Conservation (phyloP, 2,113 vertebrate species). For the Empidonax alnorum region DNA sequence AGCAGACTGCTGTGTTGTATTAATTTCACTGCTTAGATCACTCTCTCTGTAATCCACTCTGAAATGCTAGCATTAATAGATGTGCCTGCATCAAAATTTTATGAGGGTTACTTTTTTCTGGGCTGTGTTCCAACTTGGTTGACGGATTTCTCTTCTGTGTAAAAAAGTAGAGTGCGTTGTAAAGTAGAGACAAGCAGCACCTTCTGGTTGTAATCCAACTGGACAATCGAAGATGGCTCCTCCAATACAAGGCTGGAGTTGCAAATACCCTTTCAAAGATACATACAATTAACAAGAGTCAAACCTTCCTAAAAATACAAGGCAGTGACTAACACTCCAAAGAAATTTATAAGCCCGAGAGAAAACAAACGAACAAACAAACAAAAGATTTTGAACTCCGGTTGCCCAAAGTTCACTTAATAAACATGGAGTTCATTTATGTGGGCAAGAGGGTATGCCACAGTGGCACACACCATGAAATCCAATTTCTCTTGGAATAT, state of each 20-base stretch:
- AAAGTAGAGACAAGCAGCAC: slow-evolving; percentile 90
- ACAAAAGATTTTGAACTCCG: background rate
- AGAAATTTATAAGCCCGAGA: background rate
- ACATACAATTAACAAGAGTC: background rate
- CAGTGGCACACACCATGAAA: background rate
- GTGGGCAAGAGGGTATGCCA: background rate
- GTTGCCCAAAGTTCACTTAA: background rate
- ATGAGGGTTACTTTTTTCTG: slow-evolving; percentile 84
- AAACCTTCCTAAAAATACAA: background rate
- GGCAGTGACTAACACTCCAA: background rate
- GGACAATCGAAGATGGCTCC: slow-evolving; percentile 88
- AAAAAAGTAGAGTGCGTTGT: slow-evolving; percentile 89
- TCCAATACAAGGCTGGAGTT: slow-evolving; percentile 87
- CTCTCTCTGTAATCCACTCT: background rate
- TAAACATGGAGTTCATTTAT: background rate
- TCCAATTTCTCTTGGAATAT: background rate
- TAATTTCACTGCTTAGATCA: slow-evolving; percentile 2
- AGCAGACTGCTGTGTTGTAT: background rate
- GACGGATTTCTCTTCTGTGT: slow-evolving; percentile 86
- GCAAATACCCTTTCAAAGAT: slow-evolving; percentile 84
- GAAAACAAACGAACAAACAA: background rate
- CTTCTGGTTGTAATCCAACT: slow-evolving; percentile 94
- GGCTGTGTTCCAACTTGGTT: slow-evolving; percentile 90
- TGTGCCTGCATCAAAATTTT: slow-evolving; percentile 15
- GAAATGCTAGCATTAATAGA: background rate